Evolutionary conservation across 2,888 invertebrate genomes (phyloP), one percentile per base, ranked within the genome.

Genomic region (Drosophila anceps): DNA sequence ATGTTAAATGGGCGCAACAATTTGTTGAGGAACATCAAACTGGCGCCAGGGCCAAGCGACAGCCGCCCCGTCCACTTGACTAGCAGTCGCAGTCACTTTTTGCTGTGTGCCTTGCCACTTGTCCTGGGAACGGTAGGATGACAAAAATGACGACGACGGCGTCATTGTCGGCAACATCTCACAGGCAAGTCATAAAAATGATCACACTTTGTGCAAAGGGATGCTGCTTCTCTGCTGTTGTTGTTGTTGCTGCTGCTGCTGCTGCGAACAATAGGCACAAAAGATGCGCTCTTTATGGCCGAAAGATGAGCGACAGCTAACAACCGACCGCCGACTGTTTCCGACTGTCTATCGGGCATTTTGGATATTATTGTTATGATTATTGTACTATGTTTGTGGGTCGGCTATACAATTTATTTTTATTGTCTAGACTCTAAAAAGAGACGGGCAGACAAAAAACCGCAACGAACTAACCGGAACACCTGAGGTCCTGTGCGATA

Each of bases 121-220:
- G 76, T 79, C 61, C 71, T 65, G 68, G 48, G 46, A 68, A 46
- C 65, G 37, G 63, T 68, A 54, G 76, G 48, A 79, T 55, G 79
- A 76, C 74, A 70, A 76, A 69, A 65, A 69, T 71, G 59, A 64
- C 69, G 44, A 66, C 69, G 66, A 55, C 72, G 85, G 85, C 83
- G 84, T 74, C 87, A 71, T 53, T 78, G 83, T 74, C 84, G 84
- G 84, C 83, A 81, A 70, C 83, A 88, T 79, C 62, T 82, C 81
- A 85, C 77, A 85, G 88, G 76, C 87, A 59, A 83, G 76, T 83
- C 90, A 87, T 87, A 90, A 87, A 87, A 87, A 63, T 78, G 81
- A 90, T 90, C 86, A 90, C 87, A 87, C 87, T 88, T 88, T 80
- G 81, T 85, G 81, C 64, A 9, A 53, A 12, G 77, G 71, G 75